Evolutionary conservation across 2,888 invertebrate genomes (phyloP).

Genomic region (Brenthis hecate): DNA sequence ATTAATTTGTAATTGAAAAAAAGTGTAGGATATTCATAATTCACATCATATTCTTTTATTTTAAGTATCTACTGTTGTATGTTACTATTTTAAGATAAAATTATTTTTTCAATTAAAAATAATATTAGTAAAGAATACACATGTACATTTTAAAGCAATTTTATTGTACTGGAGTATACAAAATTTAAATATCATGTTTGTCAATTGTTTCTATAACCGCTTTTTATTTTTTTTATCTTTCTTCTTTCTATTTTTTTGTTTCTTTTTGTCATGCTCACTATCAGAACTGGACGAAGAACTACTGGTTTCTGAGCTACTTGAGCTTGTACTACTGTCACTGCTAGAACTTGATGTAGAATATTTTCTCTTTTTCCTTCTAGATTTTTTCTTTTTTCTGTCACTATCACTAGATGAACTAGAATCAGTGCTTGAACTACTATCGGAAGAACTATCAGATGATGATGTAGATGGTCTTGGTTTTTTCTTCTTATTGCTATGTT

Average conservation of each 20-base stretch:
- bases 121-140: background rate
- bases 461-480: slow-evolving; percentile 65
- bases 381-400: slow-evolving; percentile 57
- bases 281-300: slow-evolving; percentile 64
- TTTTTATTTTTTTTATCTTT: slow-evolving; percentile 52
- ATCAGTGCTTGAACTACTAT: slow-evolving; percentile 62
- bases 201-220: slow-evolving; percentile 33
- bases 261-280: slow-evolving; percentile 56
- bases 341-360: slow-evolving; percentile 64
- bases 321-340: slow-evolving; percentile 51
- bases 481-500: slow-evolving; percentile 41
- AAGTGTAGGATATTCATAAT: too few relatives aligned
- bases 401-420: slow-evolving; percentile 67
- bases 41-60: too few relatives aligned
- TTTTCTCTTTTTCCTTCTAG: slow-evolving; percentile 56
- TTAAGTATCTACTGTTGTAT: too few relatives aligned
- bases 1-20: too few relatives aligned
- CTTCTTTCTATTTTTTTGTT: slow-evolving; percentile 48
- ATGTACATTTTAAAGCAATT: slow-evolving; percentile 5
- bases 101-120: background rate
- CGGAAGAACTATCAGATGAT: slow-evolving; percentile 60
- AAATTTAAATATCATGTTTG: background rate
- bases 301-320: slow-evolving; percentile 61
- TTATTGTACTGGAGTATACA: slow-evolving; percentile 24
- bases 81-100: too few relatives aligned